Evolutionary conservation across 2,888 invertebrate genomes (phyloP), one percentile per base, ranked within the genome.

Genomic region (Cataglyphis altisquamis): DNA sequence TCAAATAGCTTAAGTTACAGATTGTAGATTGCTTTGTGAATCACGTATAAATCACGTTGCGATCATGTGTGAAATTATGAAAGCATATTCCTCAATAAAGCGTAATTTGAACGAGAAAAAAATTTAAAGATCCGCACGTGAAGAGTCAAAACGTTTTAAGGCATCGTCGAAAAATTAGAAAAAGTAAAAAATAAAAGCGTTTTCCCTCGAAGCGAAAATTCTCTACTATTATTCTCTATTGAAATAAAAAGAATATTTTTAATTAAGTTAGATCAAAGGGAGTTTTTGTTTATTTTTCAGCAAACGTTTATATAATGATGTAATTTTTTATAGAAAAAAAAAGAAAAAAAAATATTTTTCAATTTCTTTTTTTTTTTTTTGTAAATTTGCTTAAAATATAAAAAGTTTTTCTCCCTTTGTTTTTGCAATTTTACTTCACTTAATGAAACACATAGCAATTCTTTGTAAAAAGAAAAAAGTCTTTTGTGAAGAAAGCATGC

Each of bases 181-280:
- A 64, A 39, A 10, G 36, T 36, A 21, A 25, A 25, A 36, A 64
- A 25, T 64, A 64, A 75, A 64, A 75, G 25, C 25, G 15, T 39
- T 66, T 48, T 36, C 52, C 10, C 39, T 29, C n/a, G 15, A 29
- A 77, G 29, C 39, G 70, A 41, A 55, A 55, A 39, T 52, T 29
- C 36, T 39, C 36, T 6, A 18, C 29, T 10, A 52, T 18, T 18
- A 21, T 39, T 64, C n/a, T n/a, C 6, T n/a, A 39, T 9, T 25
- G 25, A 36, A 25, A 55, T 36, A 10, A 45, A 9, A 45, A n/a
- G 21, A 32, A 32, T 32, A 57, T 6, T 29, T 45, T 29, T 41
- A 12, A 8, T 36, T 29, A 21, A 15, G 32, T 57, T 18, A 10
- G 41, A 55, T 45, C 70, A 36, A 32, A 70, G 41, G 60, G 57